phyloP scores from a whole-genome alignment of 2,113 vertebrate genomes.

The Zosterops borbonicus region DNA sequence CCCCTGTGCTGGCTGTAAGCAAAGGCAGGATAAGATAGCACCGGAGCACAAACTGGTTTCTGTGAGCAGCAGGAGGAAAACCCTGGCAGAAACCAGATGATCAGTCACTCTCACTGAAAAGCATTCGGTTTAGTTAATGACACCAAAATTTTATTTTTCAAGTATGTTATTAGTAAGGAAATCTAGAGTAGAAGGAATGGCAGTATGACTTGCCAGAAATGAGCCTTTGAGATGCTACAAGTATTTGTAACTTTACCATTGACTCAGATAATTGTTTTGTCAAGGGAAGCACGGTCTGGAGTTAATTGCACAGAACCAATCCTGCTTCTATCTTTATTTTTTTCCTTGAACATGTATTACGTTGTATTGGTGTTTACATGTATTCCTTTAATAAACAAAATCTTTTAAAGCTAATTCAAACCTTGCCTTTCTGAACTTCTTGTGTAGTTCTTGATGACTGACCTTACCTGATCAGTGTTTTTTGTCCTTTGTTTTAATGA shows the following conservation, averaged over 20 bases:
- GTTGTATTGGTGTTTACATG: slow-evolving; percentile 37
- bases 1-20: accelerated
- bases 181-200: background rate
- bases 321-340: background rate
- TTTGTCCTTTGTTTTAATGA: background rate
- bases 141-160: background rate
- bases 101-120: background rate
- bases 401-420: background rate
- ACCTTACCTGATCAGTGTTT: background rate
- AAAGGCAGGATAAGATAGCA: background rate
- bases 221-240: background rate
- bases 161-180: background rate
- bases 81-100: background rate
- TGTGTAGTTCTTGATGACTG: background rate
- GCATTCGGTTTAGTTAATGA: background rate
- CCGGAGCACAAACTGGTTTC: background rate
- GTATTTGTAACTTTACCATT: background rate
- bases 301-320: background rate
- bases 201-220: background rate
- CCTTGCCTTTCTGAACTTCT: background rate
- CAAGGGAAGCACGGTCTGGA: background rate
- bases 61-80: background rate
- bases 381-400: slow-evolving; percentile 52
- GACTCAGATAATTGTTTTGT: background rate
- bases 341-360: background rate